Conservation (phyloP, 2,888 invertebrate genomes). For the Ligdia adustata region DNA sequence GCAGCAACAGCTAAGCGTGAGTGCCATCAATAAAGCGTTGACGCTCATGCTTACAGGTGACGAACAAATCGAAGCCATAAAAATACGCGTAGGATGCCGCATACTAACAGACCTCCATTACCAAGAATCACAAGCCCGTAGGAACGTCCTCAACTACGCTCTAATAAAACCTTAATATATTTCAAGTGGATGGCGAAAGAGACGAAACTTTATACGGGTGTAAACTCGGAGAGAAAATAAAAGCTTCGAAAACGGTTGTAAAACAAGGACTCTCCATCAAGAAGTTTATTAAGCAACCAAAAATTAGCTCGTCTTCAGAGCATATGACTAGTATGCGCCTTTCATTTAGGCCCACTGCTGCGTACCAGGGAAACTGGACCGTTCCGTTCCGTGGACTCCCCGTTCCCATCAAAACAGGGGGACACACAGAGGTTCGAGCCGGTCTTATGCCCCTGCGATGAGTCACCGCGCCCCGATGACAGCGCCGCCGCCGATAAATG, state of each 20-base stretch:
- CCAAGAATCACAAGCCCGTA: not conserved
- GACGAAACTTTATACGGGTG: constrained; percentile 3
- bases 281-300: not conserved
- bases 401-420: not conserved
- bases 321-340: not conserved
- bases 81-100: constrained; percentile 6
- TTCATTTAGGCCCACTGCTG: not conserved
- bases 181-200: constrained; percentile 8
- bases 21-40: not conserved
- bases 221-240: constrained; percentile 10
- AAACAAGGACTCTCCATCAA: constrained; percentile 6
- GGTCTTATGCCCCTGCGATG: too few species aligned
- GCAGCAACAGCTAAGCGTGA: not conserved
- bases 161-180: constrained; percentile 2
- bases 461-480: not conserved
- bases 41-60: not conserved
- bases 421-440: not conserved
- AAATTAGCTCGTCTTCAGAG: not conserved
- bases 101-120: constrained; percentile 6
- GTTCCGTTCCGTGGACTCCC: too few species aligned
- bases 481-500: too few species aligned
- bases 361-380: not conserved
- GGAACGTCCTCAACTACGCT: not conserved
- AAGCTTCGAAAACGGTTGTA: constrained; percentile 7
- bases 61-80: constrained; percentile 4